Evolutionary conservation across 2,888 invertebrate genomes (phyloP).

Genomic region (Epistrophe eligans): DNA sequence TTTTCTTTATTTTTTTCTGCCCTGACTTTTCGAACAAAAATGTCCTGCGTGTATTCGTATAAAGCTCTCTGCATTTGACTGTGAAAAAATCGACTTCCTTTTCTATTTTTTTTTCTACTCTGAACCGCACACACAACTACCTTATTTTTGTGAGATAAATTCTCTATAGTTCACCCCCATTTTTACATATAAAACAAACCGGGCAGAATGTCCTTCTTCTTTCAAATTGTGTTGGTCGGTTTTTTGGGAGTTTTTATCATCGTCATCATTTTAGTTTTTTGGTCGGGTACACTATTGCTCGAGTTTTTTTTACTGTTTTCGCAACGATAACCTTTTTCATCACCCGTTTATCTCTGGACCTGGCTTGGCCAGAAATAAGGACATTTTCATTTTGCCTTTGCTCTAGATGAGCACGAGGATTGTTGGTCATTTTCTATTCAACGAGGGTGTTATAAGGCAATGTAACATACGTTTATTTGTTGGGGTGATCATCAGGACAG

Average conservation of each 20-base stretch:
- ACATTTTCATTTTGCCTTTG: constrained; percentile 21
- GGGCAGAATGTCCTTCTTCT: constrained; percentile 28
- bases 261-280: constrained; percentile 47
- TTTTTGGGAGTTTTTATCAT: constrained; percentile 28
- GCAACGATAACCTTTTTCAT: constrained; percentile 70
- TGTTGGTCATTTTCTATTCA: constrained; percentile 58
- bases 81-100: constrained; percentile 59
- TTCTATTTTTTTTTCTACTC: background rate
- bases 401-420: background rate
- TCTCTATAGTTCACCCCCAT: constrained; percentile 35
- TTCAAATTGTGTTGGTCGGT: constrained; percentile 32
- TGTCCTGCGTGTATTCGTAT: constrained; percentile 48
- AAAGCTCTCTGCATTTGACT: constrained; percentile 41
- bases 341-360: constrained; percentile 63
- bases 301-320: constrained; percentile 19
- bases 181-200: background rate
- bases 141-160: constrained; percentile 30
- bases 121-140: background rate
- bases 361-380: constrained; percentile 47
- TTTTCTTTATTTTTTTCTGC: constrained; percentile 1
- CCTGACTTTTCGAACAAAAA: constrained; percentile 17
- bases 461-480: constrained; percentile 22
- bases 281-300: background rate
- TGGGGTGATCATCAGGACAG: constrained; percentile 33
- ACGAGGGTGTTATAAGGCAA: constrained; percentile 50